phyloP scores from a whole-genome alignment of 2,888 invertebrate genomes.

The Andrena marginata region DNA sequence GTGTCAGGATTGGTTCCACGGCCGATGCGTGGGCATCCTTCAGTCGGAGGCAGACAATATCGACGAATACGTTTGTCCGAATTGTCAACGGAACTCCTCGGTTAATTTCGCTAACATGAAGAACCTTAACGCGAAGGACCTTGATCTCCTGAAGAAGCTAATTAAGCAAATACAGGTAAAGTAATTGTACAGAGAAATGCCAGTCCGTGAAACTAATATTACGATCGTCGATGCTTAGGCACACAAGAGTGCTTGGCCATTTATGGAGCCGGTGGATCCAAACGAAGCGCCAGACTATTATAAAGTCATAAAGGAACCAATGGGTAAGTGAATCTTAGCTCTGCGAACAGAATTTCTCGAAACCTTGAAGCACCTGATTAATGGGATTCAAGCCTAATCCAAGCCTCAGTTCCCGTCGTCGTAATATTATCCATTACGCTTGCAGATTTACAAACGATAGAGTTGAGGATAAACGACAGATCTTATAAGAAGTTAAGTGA shows the following conservation, averaged over 20 bases:
- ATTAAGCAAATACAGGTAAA: conserved; percentile 94
- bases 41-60: conserved; percentile 97
- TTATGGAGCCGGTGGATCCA: conserved; percentile 98
- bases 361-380: background rate
- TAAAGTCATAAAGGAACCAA: conserved; percentile 97
- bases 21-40: conserved; percentile 97
- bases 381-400: no score
- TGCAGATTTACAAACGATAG: conserved; percentile 97
- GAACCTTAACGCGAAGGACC: conserved; percentile 91
- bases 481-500: conserved; percentile 95
- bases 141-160: conserved; percentile 93
- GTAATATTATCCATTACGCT: conserved; percentile 66
- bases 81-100: conserved; percentile 95
- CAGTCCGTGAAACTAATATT: conserved; percentile 29
- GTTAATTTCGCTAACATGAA: conserved; percentile 97
- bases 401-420: background rate
- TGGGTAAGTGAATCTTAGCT: conserved; percentile 89
- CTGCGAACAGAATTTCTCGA: background rate
- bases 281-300: conserved; percentile 99
- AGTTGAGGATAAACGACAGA: conserved; percentile 93
- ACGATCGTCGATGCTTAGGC: conserved; percentile 86
- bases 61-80: conserved; percentile 98
- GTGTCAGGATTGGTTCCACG: conserved; percentile 99
- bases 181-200: background rate
- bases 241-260: conserved; percentile 99